Conservation (phyloP, 2,113 vertebrate genomes). For the Heteronetta atricapilla region DNA sequence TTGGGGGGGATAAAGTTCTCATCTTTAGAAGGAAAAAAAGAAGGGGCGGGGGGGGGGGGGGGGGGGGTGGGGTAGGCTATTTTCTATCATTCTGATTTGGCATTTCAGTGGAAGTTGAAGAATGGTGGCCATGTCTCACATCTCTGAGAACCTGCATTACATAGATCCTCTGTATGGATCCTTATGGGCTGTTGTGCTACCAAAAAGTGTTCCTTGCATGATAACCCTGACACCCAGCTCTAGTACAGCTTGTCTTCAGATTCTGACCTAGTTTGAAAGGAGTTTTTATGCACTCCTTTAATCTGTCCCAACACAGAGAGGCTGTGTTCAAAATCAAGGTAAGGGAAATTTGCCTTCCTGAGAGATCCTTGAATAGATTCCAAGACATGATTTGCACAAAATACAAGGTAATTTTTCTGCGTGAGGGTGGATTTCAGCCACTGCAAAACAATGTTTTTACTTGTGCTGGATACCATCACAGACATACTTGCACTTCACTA, state of each 20-base stretch:
- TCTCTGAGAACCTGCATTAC: background rate
- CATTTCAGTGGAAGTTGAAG: background rate
- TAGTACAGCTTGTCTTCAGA: background rate
- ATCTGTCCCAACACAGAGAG: background rate
- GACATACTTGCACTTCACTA: background rate
- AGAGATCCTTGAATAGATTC: background rate
- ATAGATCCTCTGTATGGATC: background rate
- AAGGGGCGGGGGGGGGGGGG: too few species aligned
- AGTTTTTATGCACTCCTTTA: background rate
- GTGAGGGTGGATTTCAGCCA: background rate
- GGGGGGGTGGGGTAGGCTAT: background rate
- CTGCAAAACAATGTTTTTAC: background rate
- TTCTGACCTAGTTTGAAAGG: background rate
- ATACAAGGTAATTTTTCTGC: background rate
- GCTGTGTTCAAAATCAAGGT: too few species aligned
- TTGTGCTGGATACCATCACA: too few species aligned
- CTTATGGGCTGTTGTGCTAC: background rate
- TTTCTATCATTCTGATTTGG: background rate
- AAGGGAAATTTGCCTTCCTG: background rate
- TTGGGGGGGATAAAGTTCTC: background rate
- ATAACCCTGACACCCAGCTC: background rate
- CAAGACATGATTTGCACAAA: background rate
- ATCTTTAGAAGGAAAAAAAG: background rate
- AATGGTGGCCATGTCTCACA: background rate
- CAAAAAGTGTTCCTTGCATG: background rate